These are phyloP conservation scores for Eutolmus rufibarbis DNA, from an alignment of 2,888 invertebrate genomes.

Conservation along the genomic window DNA sequence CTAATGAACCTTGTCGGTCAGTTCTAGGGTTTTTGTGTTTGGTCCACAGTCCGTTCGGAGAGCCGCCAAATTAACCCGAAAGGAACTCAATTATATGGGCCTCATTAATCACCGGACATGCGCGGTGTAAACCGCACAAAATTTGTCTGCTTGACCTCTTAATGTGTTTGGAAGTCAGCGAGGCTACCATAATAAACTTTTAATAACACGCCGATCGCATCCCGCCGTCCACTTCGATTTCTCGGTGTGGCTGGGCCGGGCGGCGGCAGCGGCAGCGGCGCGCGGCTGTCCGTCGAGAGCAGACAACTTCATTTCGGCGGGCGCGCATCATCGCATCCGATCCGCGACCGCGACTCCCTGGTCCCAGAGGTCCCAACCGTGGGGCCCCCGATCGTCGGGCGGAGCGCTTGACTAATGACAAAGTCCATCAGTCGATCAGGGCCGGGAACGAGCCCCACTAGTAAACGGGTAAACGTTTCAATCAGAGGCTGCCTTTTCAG, in stretches of 20 bases:
- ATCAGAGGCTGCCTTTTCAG: constrained; percentile 10
- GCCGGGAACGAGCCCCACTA: constrained; percentile 46
- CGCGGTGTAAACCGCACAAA: constrained; percentile 32
- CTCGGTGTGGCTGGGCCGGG: neutral
- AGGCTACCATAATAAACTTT: constrained; percentile 39
- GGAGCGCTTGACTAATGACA: constrained; percentile 47
- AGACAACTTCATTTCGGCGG: constrained; percentile 31
- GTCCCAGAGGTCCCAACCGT: neutral
- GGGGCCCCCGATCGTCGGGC: neutral
- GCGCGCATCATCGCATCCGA: constrained; percentile 38
- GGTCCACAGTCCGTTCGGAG: neutral
- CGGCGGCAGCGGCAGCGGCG: neutral
- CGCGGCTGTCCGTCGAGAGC: neutral
- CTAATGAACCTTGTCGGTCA: constrained; percentile 11
- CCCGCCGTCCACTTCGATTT: constrained; percentile 13
- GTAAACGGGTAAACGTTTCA: constrained; percentile 24
- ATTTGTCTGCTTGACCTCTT: constrained; percentile 41
- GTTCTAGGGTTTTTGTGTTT: neutral
- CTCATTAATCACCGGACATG: constrained; percentile 32
- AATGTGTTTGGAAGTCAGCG: constrained; percentile 39
- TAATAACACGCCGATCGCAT: constrained; percentile 34
- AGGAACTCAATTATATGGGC: constrained; percentile 24
- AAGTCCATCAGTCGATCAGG: constrained; percentile 48
- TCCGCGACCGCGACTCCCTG: constrained; percentile 46
- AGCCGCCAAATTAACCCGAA: neutral